Conservation (phyloP, 2,888 invertebrate species). For the Eulithis prunata region DNA sequence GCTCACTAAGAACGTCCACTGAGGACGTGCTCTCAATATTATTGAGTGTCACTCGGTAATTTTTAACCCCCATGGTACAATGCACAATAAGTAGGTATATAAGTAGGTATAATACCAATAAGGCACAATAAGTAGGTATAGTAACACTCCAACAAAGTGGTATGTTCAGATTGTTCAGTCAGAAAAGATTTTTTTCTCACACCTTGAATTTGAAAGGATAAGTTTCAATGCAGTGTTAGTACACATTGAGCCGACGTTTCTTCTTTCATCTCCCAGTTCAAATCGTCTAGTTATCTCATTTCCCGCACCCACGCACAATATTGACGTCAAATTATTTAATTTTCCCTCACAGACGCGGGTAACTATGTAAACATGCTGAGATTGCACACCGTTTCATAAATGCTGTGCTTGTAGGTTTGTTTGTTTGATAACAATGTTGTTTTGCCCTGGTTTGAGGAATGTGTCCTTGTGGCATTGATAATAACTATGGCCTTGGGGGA, state of each 20-base stretch:
- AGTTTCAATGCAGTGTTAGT: too few relatives aligned
- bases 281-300: slow-evolving; percentile 20
- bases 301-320: slow-evolving; percentile 23
- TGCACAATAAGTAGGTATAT: too few relatives aligned
- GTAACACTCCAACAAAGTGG: too few relatives aligned
- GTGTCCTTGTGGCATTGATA: slow-evolving; percentile 16
- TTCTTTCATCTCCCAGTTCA: slow-evolving; percentile 8
- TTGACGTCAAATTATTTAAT: slow-evolving; percentile 37
- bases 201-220: too few relatives aligned
- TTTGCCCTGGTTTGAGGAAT: slow-evolving; percentile 21
- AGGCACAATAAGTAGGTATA: too few relatives aligned
- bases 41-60: too few relatives aligned
- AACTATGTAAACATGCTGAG: slow-evolving; percentile 21
- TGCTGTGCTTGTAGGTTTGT: slow-evolving; percentile 24
- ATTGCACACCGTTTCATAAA: slow-evolving; percentile 5
- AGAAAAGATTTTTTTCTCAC: too few relatives aligned
- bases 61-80: too few relatives aligned
- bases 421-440: slow-evolving; percentile 24
- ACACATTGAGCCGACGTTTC: background rate
- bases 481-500: slow-evolving; percentile 7
- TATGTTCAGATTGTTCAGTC: too few relatives aligned
- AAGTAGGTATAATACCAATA: too few relatives aligned
- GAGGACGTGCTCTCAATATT: too few relatives aligned
- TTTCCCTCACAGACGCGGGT: slow-evolving; percentile 22
- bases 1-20: too few relatives aligned